Evolutionary conservation across 2,113 vertebrate species (phyloP), one percentile per base, ranked within the genome.

Genomic region (Falco punctatus): DNA sequence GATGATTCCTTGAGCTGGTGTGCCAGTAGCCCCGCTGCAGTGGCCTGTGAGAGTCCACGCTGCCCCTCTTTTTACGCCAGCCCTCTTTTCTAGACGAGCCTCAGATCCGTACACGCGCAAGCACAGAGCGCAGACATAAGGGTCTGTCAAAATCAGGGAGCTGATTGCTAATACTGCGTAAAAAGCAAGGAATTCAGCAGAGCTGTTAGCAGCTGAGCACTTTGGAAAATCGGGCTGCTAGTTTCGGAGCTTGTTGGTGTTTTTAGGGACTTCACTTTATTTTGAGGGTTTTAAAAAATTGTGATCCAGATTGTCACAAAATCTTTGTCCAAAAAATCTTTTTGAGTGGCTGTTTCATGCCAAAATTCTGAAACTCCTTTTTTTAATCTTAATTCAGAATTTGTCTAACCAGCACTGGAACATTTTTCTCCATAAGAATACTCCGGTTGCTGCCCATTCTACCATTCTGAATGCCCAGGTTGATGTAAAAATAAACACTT

Each of bases 401-500:
- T 70, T 73, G 15, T 54, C 49, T 54, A 38, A 59, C 49, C 40
- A 65, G 35, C 51, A 90, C 6, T 27, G 18, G 32, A 75, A 3
- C 18, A 44, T 28, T 86, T 71, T 61, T 30, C 52, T 49, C 32
- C 17, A 3, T 54, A 42, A 35, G 54, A 78, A 9, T 57, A 33
- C 52, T 81, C 26, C 30, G 38, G 6, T 38, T 2, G 3, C 48
- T 93, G 35, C 48, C 72, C 11, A 1, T 92, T 75, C n/a, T 64
- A 22, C 51, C n/a, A 7, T 42, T 61, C 23, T 0, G 0, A 35
- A 48, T 82, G 32, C 54, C 70, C 13, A 1, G 13, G 66, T 16
- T 65, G 33, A 33, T 74, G 6, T 17, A 32, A 73, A 71, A 80
- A 84, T 13, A 78, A 71, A 6, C 59, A 27, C 23, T 69, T 91